Base-by-base conservation (phyloP, 2,797 vertebrate species). In the Poeciliopsis turneri region DNA sequence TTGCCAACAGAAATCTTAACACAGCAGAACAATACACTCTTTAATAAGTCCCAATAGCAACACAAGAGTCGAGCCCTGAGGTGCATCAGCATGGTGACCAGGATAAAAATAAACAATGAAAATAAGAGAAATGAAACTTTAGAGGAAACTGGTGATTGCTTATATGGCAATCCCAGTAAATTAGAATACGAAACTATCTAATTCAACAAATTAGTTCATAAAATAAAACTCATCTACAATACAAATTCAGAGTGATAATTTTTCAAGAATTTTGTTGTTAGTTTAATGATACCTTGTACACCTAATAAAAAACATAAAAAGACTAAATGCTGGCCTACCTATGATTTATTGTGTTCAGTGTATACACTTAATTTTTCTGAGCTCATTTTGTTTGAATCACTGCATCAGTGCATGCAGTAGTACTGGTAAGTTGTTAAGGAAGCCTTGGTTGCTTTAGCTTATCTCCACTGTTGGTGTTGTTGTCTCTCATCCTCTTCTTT, bases 1-100 rank as follows among this genome's bases (percentile, higher is more conserved):
- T 64, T 18, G 13, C 49, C 75, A 51, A 71, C 68, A 3, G 76
- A 57, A 75, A 80, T 57, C 64, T 59, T 16, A 76, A 78, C 30
- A 72, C 43, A 72, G 15, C 75, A 71, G 43, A 53, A 72, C 12
- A 84, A 46, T 72, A 71, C 83, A 79, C 39, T 68, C 68, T 81
- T 66, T 59, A 72, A 88, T 87, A 78, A 70, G 30, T 39, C 16
- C 28, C 25, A 46, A 49, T 46, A 86, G 74, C 59, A 79, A 82
- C 75, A 77, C 57, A 73, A 12, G n/a, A 41, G 47, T 71, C 30
- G 61, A 64, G 39, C 68, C 45, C 5, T 15, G 46, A 75, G 43
- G 46, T 46, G 43, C 5, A 46, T 28, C 9, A 46, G 46, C 43
- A 45, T n/a, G 28, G 4, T 12, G 20, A 25, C 36, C 33, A 45